Percentiles rank a stretch among this genome's conserved stretches.
phyloP scores from a whole-genome alignment of 2,797 vertebrate genomes.

The Triplophysa bombifrons region DNA sequence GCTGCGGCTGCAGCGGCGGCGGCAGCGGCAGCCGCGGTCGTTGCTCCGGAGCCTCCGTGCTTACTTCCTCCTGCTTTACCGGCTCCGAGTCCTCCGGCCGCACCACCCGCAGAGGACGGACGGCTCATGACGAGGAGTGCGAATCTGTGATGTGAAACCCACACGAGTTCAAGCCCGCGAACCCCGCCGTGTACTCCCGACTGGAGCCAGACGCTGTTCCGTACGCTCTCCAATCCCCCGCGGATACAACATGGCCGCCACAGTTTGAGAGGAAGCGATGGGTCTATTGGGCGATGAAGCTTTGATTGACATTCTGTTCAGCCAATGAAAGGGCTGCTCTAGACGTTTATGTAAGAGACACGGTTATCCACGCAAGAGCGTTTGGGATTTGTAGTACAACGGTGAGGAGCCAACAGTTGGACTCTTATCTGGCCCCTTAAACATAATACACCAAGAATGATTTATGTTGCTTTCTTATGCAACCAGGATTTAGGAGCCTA shows the following conservation, averaged over 20 bases:
- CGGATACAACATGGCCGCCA: conserved; percentile 76
- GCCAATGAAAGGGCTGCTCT: conserved; percentile 62
- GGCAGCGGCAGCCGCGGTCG: conserved; percentile 41
- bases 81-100: conserved; percentile 72
- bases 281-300: conserved; percentile 57
- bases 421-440: not conserved
- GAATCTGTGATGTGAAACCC: conserved; percentile 41
- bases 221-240: conserved; percentile 58
- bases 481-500: not conserved
- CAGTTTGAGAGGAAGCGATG: conserved; percentile 60
- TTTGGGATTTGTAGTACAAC: conserved; percentile 30
- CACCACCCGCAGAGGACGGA: conserved; percentile 75
- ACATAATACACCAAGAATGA: not conserved
- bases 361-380: conserved; percentile 5
- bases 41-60: conserved; percentile 68
- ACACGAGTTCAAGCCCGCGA: conserved; percentile 48
- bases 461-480: not conserved
- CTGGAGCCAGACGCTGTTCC: conserved; percentile 59
- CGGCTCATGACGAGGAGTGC: conserved; percentile 74
- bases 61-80: conserved; percentile 74
- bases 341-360: conserved; percentile 23
- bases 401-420: not conserved
- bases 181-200: conserved; percentile 45
- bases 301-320: conserved; percentile 55
- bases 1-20: conserved; percentile 48